Evolutionary conservation across 2,797 vertebrate species (phyloP).

Genomic region (Molossus alvarezi): DNA sequence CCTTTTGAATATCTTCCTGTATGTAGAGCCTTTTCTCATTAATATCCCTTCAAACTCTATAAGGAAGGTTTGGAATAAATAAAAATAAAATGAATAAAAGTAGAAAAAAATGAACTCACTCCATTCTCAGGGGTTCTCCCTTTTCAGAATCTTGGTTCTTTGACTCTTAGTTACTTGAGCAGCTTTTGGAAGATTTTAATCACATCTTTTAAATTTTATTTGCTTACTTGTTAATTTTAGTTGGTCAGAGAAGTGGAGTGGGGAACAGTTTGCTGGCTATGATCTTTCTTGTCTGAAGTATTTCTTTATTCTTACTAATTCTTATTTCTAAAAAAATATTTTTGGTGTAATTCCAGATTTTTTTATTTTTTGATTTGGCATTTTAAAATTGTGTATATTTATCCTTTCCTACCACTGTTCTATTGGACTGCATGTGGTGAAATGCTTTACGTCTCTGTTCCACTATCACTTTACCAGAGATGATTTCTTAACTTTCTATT

Average conservation of each 20-base stretch:
- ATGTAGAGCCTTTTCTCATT: not conserved
- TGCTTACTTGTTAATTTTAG: not conserved
- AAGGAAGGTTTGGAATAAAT: not conserved
- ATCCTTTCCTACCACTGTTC: not conserved
- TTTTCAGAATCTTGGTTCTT: not conserved
- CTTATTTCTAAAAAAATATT: not conserved
- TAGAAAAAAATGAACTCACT: not conserved
- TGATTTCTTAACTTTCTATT: not conserved
- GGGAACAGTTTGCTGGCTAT: not conserved
- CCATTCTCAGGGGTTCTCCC: not conserved
- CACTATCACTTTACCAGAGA: not conserved
- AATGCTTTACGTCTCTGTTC: not conserved
- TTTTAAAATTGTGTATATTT: not conserved
- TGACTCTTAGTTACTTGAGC: not conserved
- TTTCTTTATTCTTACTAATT: not conserved
- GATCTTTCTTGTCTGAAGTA: not conserved
- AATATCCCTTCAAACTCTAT: not conserved
- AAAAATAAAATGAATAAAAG: not conserved
- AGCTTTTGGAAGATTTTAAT: not conserved
- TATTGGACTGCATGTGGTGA: not conserved
- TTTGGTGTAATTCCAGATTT: slow-evolving; percentile 14
- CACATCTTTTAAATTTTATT: not conserved
- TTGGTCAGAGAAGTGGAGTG: not conserved
- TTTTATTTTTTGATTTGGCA: not conserved
- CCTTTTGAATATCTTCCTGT: not conserved